Evolutionary conservation across 2,113 vertebrate species (phyloP).

Genomic region (Chaenocephalus aceratus): DNA sequence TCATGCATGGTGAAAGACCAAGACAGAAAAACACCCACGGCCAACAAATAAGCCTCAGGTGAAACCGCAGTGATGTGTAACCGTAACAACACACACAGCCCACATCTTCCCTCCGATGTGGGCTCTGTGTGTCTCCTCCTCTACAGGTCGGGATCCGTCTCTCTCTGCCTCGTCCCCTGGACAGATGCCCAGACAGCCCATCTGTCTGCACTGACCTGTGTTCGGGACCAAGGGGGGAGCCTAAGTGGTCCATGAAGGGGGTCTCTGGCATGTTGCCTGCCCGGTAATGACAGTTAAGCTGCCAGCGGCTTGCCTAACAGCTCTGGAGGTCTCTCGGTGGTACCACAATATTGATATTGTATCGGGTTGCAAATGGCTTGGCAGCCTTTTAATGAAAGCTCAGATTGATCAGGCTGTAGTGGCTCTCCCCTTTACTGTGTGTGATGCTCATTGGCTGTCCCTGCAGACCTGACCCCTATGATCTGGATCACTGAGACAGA

Average conservation of each 20-base stretch:
- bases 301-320: slow-evolving; percentile 72
- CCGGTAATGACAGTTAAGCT: slow-evolving; percentile 75
- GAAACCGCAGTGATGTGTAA: slow-evolving; percentile 39
- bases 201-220: slow-evolving; percentile 81
- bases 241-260: slow-evolving; percentile 72
- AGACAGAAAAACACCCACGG: slow-evolving; percentile 18
- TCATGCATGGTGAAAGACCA: not conserved
- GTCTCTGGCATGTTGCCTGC: slow-evolving; percentile 66
- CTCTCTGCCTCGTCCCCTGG: slow-evolving; percentile 48
- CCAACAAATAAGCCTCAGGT: slow-evolving; percentile 53
- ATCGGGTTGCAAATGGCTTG: slow-evolving; percentile 77
- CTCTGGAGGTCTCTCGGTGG: slow-evolving; percentile 71
- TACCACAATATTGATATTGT: slow-evolving; percentile 81
- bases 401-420: slow-evolving; percentile 83
- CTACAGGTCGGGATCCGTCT: slow-evolving; percentile 63
- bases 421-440: slow-evolving; percentile 74
- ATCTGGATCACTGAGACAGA: slow-evolving; percentile 72
- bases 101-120: slow-evolving; percentile 41
- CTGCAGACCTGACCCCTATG: slow-evolving; percentile 67
- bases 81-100: slow-evolving; percentile 29
- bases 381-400: slow-evolving; percentile 84
- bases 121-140: slow-evolving; percentile 58
- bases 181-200: slow-evolving; percentile 72
- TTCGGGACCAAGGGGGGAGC: slow-evolving; percentile 65
- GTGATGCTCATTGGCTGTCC: slow-evolving; percentile 79